Evolutionary conservation across 2,888 invertebrate genomes (phyloP).

Genomic region (Diarsia mendica): DNA sequence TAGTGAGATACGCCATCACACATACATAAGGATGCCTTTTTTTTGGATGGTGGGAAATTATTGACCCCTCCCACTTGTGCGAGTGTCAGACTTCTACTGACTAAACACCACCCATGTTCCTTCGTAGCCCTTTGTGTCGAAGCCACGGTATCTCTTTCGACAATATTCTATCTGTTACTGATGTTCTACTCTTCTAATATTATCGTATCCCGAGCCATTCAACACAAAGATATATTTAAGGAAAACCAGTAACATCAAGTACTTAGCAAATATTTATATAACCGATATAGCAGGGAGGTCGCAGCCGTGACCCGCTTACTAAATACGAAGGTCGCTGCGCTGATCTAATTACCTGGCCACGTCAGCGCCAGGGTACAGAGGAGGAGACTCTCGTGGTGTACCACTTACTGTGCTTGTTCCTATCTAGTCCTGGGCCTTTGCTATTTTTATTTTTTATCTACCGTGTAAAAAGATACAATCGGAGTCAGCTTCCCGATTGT

Average conservation of each 20-base stretch:
- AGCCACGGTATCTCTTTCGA: too few species aligned
- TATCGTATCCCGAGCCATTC: neutral
- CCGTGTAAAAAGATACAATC: too few species aligned
- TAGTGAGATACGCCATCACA: neutral
- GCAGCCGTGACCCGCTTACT: slow-evolving; percentile 50
- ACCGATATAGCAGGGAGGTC: slow-evolving; percentile 31
- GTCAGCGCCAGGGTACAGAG: slow-evolving; percentile 1
- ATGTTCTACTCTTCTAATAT: neutral
- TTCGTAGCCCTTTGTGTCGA: too few species aligned
- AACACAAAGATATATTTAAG: slow-evolving; percentile 3
- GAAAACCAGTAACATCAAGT: slow-evolving; percentile 10
- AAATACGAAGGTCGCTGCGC: slow-evolving; percentile 37
- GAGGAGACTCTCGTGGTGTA: neutral
- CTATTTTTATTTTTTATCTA: too few species aligned
- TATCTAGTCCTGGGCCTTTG: too few species aligned
- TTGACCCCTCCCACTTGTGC: too few species aligned
- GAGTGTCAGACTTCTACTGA: too few species aligned
- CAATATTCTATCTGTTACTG: too few species aligned
- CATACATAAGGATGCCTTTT: neutral
- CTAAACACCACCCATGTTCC: too few species aligned
- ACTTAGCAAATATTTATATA: slow-evolving; percentile 18
- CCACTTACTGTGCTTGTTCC: neutral
- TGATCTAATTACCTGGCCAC: slow-evolving; percentile 46
- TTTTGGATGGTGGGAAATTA: too few species aligned
- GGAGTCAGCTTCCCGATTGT: too few species aligned